These are phyloP conservation scores for Sesia apiformis DNA, from an alignment of 2,888 invertebrate species.

Conservation along the genomic window DNA sequence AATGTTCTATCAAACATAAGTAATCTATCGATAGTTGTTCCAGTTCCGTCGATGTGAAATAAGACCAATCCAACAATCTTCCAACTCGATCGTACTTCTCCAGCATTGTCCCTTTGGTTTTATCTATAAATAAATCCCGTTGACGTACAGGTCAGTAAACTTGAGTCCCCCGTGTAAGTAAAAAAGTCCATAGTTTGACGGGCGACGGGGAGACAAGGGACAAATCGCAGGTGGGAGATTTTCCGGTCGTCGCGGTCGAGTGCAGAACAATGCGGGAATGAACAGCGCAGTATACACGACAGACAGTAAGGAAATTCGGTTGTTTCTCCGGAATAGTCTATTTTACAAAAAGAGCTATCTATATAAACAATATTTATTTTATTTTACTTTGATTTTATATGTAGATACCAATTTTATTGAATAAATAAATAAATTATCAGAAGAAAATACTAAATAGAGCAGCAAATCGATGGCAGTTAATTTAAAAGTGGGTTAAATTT, in stretches of 20 bases:
- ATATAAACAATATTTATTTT: too few relatives aligned
- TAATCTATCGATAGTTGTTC: too few relatives aligned
- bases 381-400: too few relatives aligned
- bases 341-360: too few relatives aligned
- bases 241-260: conserved; percentile 2
- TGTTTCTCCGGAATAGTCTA: too few relatives aligned
- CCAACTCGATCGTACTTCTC: not conserved
- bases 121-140: not conserved
- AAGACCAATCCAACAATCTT: not conserved
- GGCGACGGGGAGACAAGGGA: conserved; percentile 3
- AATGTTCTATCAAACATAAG: too few relatives aligned
- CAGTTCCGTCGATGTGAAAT: too few relatives aligned
- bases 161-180: conserved; percentile 3
- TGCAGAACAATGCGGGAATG: not conserved
- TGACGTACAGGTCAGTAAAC: not conserved
- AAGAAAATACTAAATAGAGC: too few relatives aligned
- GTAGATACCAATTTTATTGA: too few relatives aligned
- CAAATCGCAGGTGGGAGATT: conserved; percentile 8
- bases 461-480: too few relatives aligned
- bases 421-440: too few relatives aligned
- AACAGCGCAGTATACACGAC: not conserved
- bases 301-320: not conserved
- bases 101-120: not conserved
- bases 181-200: conserved; percentile 9
- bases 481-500: too few relatives aligned